Conservation (phyloP, 2,113 vertebrate genomes). For the Hirundichthys speculiger region DNA sequence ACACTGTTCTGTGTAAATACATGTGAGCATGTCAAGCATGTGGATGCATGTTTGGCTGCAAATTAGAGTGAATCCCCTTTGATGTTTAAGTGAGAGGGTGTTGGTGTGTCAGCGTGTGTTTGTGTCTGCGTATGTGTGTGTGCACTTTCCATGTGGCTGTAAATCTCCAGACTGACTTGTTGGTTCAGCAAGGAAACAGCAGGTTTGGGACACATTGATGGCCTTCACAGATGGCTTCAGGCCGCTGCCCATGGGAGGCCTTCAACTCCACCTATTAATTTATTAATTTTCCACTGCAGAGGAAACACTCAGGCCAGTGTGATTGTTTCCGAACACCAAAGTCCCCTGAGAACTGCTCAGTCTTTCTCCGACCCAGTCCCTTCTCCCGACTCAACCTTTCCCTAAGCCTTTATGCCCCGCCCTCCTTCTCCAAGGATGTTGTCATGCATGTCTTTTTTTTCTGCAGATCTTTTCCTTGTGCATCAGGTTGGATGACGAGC, state of each 20-base stretch:
- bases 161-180: slow-evolving; percentile 75
- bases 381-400: slow-evolving; percentile 16
- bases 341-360: slow-evolving; percentile 43
- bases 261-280: slow-evolving; percentile 69
- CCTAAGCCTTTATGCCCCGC: slow-evolving; percentile 27
- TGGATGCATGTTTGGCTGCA: slow-evolving; percentile 36
- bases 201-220: slow-evolving; percentile 76
- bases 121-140: slow-evolving; percentile 5
- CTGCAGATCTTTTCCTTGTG: slow-evolving; percentile 3
- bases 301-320: slow-evolving; percentile 67
- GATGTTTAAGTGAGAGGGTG: slow-evolving; percentile 25
- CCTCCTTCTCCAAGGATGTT: slow-evolving; percentile 6
- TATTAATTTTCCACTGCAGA: slow-evolving; percentile 76
- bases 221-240: slow-evolving; percentile 73
- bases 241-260: slow-evolving; percentile 62
- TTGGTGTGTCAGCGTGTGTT: slow-evolving; percentile 13
- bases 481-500: slow-evolving; percentile 17
- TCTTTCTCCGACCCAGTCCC: slow-evolving; percentile 61
- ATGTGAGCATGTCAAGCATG: too few relatives aligned
- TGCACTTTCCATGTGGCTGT: slow-evolving; percentile 59
- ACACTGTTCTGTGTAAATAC: slow-evolving; percentile 16
- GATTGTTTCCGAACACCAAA: slow-evolving; percentile 69
- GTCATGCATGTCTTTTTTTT: slow-evolving; percentile 6
- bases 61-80: slow-evolving; percentile 25
- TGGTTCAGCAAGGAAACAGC: slow-evolving; percentile 74